Conservation (phyloP, 2,888 invertebrate species). For the Temnothorax rugatulus region DNA sequence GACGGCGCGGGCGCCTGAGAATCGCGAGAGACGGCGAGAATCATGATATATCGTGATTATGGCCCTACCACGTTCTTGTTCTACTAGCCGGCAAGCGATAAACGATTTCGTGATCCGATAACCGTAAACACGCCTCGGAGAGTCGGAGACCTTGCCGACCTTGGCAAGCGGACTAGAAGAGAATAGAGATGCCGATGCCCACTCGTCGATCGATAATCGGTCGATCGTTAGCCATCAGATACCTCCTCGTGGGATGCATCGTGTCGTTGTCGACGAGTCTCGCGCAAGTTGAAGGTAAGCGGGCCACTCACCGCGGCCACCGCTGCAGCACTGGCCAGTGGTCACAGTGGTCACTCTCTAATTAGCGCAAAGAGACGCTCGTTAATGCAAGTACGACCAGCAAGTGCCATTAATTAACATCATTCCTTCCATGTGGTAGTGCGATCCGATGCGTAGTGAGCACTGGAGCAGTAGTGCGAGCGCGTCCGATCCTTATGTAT, state of each 20-base stretch:
- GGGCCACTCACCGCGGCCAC: not conserved
- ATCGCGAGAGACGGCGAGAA: slow-evolving; percentile 32
- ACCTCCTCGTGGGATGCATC: slow-evolving; percentile 54
- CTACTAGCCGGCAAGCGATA: slow-evolving; percentile 9
- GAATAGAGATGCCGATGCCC: too few species aligned
- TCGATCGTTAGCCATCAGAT: slow-evolving; percentile 48
- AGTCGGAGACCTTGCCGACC: too few species aligned
- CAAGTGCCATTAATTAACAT: slow-evolving; percentile 20
- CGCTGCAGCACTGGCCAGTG: not conserved
- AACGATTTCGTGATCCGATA: not conserved
- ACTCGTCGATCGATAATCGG: slow-evolving; percentile 50
- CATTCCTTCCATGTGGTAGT: not conserved
- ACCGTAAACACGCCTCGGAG: too few species aligned
- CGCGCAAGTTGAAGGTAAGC: slow-evolving; percentile 67
- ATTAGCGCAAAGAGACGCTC: slow-evolving; percentile 17
- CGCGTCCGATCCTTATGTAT: too few species aligned
- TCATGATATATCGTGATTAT: not conserved
- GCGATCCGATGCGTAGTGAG: too few species aligned
- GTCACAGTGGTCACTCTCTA: slow-evolving; percentile 10
- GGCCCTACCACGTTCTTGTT: not conserved
- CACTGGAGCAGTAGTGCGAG: too few species aligned
- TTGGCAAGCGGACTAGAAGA: slow-evolving; percentile 26
- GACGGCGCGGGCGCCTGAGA: too few species aligned
- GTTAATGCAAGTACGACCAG: slow-evolving; percentile 6
- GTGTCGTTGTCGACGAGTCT: slow-evolving; percentile 55